Base-by-base conservation (phyloP, 1,140 invertebrate genomes). In the Sesamia nonagrioides region DNA sequence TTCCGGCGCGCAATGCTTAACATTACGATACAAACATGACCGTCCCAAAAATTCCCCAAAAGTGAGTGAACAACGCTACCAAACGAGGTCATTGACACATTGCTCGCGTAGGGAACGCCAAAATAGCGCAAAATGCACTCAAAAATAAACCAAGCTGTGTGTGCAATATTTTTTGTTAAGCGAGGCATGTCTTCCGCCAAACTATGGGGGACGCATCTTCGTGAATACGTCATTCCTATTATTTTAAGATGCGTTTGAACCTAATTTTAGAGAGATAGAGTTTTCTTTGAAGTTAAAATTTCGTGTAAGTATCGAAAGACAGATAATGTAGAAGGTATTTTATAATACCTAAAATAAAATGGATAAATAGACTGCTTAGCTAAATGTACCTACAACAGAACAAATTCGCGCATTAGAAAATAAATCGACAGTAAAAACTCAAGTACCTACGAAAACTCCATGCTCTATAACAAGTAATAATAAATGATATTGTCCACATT, bases 121-220 rank as follows among this genome's bases (percentile, higher is more conserved):
- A 94, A 93, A 95, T 94, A 95, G 92, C 93, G 93, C 93, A 86
- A 95, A 95, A 95, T 95, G 92, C 91, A 94, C 91, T 92, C 89
- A 93, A 92, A 95, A 95, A 94, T 94, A 95, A 91, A 93, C 74
- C 87, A 94, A 89, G 88, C 86, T 89, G 87, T 90, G 91, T 93
- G 91, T 94, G 93, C 93, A 94, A 95, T 94, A 95, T 95, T 95
- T 95, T 95, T 95, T 95, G 91, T 94, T 83, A 82, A 85, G 85
- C 80, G 84, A 56, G 35, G 37, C 77, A 42, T 79, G 74, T 72
- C 83, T 84, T 89, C 88, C 87, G 83, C 80, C 80, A 78, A 83
- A 82, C 58, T 69, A 77, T 45, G 76, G 79, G 81, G 68, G 56
- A 45, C 40, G 61, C 74, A 37, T 76, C 45, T 63, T 76, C 7